Percentiles rank a stretch among this genome's conserved stretches.
Conservation (phyloP, 1,140 invertebrate genomes). For the Trigoniulus corallinus region DNA sequence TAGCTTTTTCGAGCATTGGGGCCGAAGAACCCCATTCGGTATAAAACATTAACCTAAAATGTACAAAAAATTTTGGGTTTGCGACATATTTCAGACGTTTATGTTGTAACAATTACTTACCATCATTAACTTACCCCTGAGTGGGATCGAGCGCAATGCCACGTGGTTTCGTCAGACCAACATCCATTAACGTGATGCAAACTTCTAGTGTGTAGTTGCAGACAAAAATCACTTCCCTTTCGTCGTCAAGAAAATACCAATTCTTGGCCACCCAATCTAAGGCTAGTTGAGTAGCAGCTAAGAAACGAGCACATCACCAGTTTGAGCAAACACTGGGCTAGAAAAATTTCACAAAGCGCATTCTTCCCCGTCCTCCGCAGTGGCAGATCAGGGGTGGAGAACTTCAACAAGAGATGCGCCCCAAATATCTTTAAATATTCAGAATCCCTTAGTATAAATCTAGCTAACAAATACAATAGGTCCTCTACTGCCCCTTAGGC, state of each 20-base stretch:
- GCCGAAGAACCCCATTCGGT: constrained; percentile 46
- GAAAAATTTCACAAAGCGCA: background rate
- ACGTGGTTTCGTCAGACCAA: constrained; percentile 49
- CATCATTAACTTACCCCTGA: constrained; percentile 34
- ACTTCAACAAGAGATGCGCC: no score
- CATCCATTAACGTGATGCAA: constrained; percentile 51
- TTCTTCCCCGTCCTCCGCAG: background rate
- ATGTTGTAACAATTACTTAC: background rate
- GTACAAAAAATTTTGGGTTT: constrained; percentile 6
- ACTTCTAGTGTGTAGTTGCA: constrained; percentile 42
- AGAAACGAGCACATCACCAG: constrained; percentile 4
- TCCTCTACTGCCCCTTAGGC: no score
- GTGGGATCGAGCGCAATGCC: constrained; percentile 66
- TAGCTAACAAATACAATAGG: no score
- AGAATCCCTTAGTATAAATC: no score
- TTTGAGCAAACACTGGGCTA: background rate
- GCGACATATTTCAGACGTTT: no score
- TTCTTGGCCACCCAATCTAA: constrained; percentile 71
- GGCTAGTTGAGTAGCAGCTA: constrained; percentile 49
- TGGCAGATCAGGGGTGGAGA: constrained; percentile 3
- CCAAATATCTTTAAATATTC: no score
- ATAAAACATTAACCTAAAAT: constrained; percentile 48
- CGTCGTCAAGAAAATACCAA: constrained; percentile 68
- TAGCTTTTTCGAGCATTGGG: constrained; percentile 41
- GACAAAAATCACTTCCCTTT: constrained; percentile 48